Percentiles rank a stretch among this genome's conserved stretches.
phyloP scores from a whole-genome alignment of 2,888 invertebrate genomes.

The Nudaria mundana region DNA sequence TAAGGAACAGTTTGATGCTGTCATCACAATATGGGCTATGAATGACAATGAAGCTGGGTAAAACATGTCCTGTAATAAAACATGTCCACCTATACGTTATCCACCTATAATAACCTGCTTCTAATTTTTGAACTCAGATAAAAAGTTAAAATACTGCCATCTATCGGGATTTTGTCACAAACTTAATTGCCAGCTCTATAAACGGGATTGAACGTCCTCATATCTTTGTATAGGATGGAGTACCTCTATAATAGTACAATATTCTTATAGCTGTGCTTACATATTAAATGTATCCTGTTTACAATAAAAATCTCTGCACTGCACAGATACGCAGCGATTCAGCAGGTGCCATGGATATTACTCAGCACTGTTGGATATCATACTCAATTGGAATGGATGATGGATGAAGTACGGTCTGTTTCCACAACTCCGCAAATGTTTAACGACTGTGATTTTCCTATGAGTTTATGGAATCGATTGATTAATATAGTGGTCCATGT shows the following conservation, averaged over 20 bases:
- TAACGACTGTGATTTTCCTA: slow-evolving; percentile 40
- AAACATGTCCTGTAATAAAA: background rate
- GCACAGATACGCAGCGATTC: slow-evolving; percentile 53
- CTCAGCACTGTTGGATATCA: slow-evolving; percentile 41
- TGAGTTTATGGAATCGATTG: slow-evolving; percentile 44
- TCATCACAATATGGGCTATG: slow-evolving; percentile 59
- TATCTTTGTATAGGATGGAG: no score
- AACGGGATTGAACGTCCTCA: no score
- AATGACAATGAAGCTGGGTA: slow-evolving; percentile 44
- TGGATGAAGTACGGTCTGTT: slow-evolving; percentile 48
- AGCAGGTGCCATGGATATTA: slow-evolving; percentile 54
- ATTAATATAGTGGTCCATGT: slow-evolving; percentile 31
- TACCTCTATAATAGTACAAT: no score
- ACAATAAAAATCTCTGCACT: no score
- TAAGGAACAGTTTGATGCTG: slow-evolving; percentile 49
- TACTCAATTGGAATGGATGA: slow-evolving; percentile 38
- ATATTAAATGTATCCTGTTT: no score
- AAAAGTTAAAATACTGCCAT: no score
- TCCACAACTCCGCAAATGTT: slow-evolving; percentile 41
- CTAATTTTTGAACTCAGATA: no score
- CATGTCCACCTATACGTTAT: no score
- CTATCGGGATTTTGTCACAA: no score
- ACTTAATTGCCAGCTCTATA: no score
- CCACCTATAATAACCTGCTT: no score
- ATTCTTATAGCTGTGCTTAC: no score